Conservation (phyloP, 2,113 vertebrate species). For the Neogobius melanostomus region DNA sequence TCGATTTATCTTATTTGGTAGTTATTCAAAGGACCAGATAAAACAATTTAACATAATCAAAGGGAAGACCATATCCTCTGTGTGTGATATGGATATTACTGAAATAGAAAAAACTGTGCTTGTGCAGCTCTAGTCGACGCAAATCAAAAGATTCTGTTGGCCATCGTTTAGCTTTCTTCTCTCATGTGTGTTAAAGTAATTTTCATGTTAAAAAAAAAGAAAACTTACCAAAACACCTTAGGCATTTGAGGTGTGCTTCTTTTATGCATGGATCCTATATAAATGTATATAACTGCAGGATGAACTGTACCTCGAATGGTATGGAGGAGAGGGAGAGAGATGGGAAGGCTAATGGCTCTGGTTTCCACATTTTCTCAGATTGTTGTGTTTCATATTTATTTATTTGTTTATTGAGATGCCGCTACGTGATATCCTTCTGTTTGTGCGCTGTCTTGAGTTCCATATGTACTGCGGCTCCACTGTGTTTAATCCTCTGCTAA, state of each 20-base stretch:
- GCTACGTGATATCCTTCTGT: slow-evolving; percentile 25
- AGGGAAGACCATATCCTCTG: background rate
- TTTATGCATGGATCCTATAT: slow-evolving; percentile 81
- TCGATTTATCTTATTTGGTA: background rate
- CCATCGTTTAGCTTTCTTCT: slow-evolving; percentile 60
- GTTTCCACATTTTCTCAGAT: slow-evolving; percentile 34
- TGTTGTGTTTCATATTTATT: slow-evolving; percentile 44
- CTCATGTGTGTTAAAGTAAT: slow-evolving; percentile 72
- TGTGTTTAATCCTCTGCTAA: slow-evolving; percentile 24
- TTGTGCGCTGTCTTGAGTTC: slow-evolving; percentile 20
- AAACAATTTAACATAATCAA: background rate
- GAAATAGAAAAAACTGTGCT: background rate
- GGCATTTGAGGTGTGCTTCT: slow-evolving; percentile 69
- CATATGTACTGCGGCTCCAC: slow-evolving; percentile 30
- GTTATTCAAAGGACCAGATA: background rate
- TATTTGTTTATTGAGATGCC: slow-evolving; percentile 63
- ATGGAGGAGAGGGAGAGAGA: slow-evolving; percentile 63
- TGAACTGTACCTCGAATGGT: slow-evolving; percentile 66
- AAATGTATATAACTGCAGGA: slow-evolving; percentile 77
- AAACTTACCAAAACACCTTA: slow-evolving; percentile 63
- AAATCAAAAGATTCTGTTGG: slow-evolving; percentile 32
- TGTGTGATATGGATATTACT: background rate
- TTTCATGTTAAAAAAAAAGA: slow-evolving; percentile 70
- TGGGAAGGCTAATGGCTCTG: slow-evolving; percentile 37
- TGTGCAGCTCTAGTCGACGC: background rate